These are phyloP conservation scores for Crotophaga sulcirostris DNA, from an alignment of 2,113 vertebrate genomes.

Conservation along the genomic window DNA sequence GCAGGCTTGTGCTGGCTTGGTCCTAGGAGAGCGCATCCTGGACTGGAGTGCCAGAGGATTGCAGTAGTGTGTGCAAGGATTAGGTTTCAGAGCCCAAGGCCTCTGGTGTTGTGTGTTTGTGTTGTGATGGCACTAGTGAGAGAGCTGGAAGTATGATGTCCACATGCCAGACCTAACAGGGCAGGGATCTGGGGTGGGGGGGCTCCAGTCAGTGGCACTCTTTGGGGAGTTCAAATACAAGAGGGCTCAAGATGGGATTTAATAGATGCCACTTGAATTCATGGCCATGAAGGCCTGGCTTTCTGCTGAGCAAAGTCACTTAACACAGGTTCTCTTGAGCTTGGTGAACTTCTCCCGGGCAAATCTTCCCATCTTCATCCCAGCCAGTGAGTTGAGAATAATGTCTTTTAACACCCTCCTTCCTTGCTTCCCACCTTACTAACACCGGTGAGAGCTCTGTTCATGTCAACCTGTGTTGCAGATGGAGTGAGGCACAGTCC, in stretches of 20 bases:
- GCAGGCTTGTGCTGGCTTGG: not conserved
- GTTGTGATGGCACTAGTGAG: not conserved
- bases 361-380: not conserved
- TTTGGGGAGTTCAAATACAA: not conserved
- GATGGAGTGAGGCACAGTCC: not conserved
- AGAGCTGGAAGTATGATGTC: not conserved
- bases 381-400: not conserved
- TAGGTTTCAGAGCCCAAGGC: not conserved
- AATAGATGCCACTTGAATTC: not conserved
- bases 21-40: not conserved
- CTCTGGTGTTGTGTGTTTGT: not conserved
- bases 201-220: not conserved
- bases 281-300: not conserved
- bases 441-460: not conserved
- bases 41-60: not conserved
- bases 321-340: not conserved
- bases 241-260: not conserved
- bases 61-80: accelerated
- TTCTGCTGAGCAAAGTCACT: constrained; percentile 2
- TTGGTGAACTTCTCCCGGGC: not conserved
- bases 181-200: not conserved
- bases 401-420: not conserved
- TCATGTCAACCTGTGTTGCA: not conserved
- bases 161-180: not conserved
- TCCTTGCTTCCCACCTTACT: not conserved